Base-by-base conservation (phyloP, 2,888 invertebrate genomes). In the Keiferia lycopersicella region DNA sequence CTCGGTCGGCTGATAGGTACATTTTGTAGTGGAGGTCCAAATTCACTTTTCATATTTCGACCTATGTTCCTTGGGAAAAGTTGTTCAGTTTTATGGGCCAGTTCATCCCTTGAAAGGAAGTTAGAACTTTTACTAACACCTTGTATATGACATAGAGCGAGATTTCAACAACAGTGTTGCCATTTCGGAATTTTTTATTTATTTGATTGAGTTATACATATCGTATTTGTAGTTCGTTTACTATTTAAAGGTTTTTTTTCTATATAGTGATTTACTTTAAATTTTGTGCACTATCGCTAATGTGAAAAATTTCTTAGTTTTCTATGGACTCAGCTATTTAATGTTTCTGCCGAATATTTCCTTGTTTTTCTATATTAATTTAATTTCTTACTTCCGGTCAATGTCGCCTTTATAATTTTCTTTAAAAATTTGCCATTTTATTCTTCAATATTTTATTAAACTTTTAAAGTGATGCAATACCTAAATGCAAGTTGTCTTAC, bases 261-360 rank as follows among this genome's bases (percentile, higher is more conserved):
- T n/a, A n/a, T n/a, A n/a, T 45, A 45, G 45, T 16, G n/a, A 45
- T n/a, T 45, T 45, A 6, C 16, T n/a, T 45, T 45, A 10, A 11
- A n/a, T 45, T 12, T 41, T 45, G 45, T 16, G 45, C 45, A 45
- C n/a, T 45, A 45, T 34, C 34, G 34, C 34, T 34, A 34, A 34
- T 10, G 34, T 34, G 34, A 34, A 45, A 45, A 16, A 22, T 14
- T 53, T 14, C 6, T 53, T 53, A 64, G 64, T 51, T 64, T n/a
- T n/a, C 26, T 51, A 57, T 57, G 12, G 26, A 20, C 22, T 62
- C 39, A 60, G 53, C 34, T 39, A 64, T 66, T 67, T 66, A 68
- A 66, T 56, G 26, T 51, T 51, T n/a, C 34, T 34, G 34, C 56
- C 16, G 51, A 11, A 22, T 2, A 22, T 22, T 22, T 51, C 12